These are phyloP conservation scores for Platanista minor DNA, from an alignment of 2,113 vertebrate genomes.

Conservation along the genomic window DNA sequence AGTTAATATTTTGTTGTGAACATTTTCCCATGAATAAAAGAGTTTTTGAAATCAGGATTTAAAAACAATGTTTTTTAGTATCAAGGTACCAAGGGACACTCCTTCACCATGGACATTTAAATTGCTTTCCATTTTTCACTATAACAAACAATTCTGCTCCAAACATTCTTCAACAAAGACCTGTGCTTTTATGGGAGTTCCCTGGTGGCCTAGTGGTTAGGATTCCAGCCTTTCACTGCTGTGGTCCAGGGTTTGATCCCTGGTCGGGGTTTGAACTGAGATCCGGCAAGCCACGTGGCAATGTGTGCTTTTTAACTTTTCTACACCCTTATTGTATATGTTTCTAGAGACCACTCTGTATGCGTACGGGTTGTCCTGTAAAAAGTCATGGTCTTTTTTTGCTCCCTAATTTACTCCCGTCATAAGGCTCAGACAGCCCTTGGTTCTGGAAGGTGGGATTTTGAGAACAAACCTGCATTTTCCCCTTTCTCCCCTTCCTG, in stretches of 20 bases:
- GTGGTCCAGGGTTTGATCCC: background rate
- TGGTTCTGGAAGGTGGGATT: background rate
- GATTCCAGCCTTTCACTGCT: background rate
- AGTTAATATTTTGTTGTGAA: conserved; percentile 48
- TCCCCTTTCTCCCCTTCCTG: background rate
- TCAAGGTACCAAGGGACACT: background rate
- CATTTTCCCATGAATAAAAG: conserved; percentile 48
- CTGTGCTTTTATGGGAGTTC: background rate
- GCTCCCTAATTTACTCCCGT: background rate
- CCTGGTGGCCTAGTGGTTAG: background rate
- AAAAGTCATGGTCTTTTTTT: conserved; percentile 30
- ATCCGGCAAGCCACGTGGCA: background rate
- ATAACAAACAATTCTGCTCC: background rate
- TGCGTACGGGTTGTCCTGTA: background rate
- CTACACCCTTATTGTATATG: background rate
- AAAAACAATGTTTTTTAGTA: background rate
- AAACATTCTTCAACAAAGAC: conserved; percentile 40
- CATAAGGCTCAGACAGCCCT: background rate
- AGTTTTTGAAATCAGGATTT: background rate
- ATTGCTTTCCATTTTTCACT: conserved; percentile 21
- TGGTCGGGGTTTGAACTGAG: background rate
- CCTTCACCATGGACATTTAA: background rate
- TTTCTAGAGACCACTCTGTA: background rate
- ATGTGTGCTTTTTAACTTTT: conserved; percentile 26
- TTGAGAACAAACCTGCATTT: conserved; percentile 29